Evolutionary conservation across 2,797 vertebrate genomes (phyloP), one percentile per base, ranked within the genome.

Genomic region (Pygocentrus nattereri): DNA sequence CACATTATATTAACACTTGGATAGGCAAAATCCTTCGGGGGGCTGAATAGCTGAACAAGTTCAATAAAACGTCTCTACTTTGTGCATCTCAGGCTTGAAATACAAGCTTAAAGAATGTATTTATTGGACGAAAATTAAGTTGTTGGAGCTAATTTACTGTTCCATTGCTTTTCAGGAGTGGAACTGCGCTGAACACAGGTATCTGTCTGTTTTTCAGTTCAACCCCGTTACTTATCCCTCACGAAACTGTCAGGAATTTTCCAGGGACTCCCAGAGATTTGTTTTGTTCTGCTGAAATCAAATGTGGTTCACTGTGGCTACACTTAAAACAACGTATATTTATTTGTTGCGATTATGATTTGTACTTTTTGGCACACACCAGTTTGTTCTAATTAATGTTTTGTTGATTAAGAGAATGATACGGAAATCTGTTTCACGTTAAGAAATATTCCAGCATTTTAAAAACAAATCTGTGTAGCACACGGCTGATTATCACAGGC

Each of bases 81-180:
- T n/a, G 52, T 56, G 75, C 67, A 27, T 5, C 21, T 54, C 12
- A 27, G 56, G 19, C 25, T 15, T 70, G 65, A 59, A 71, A 59
- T 41, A 41, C n/a, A 68, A 70, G 52, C 52, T 70, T 23, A 56
- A 47, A 70, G 76, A 25, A 34, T 59, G 44, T 71, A 19, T 50
- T 44, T 71, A 41, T 70, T 78, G 76, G 76, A 70, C 68, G 34
- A 47, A 70, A 65, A 71, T 70, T 21, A 59, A 30, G 56, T 68
- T 49, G 52, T 78, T 67, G 59, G 12, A 44, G 50, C 50, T 70
- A 59, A 78, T 78, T 70, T 78, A 58, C 52, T 18, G 25, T 71
- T 47, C 65, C 69, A 52, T 50, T 31, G 47, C 16, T 71, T 50
- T 19, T 12, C 27, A 27, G 25, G 18, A 31, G 15, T 11, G 13